Evolutionary conservation across 2,888 invertebrate species (phyloP), one percentile per base, ranked within the genome.

Genomic region (Sisyra nigra): DNA sequence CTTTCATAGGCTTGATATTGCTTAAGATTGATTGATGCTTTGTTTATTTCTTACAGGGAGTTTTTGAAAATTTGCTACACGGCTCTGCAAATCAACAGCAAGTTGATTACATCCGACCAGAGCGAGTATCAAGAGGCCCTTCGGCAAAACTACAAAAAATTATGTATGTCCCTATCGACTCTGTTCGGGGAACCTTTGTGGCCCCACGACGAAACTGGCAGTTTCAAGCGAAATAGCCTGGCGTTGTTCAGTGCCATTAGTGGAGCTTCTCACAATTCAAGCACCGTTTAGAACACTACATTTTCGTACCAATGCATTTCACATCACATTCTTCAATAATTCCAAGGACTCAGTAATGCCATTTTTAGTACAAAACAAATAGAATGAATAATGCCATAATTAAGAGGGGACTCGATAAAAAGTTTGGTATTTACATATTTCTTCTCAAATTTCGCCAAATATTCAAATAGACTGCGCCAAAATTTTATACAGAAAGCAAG

Each of bases 41-140:
- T 7, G 7, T 24, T 40, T 34, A 34, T 41, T 44, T 47, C 40
- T 44, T 24, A 34, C 67, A 91, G 92, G 58, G 86, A 91, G 56
- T 92, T 96, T 65, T 75, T 93, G 51, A 80, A 82, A 48, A 80
- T 92, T 36, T 93, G 93, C 61, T 85, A 87, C 54, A 80, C 85
- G 4, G 94, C 92, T 0, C 65, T 96, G 33, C 85, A 88, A 56
- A 72, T 92, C 42, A 96, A 96, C 65, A 82, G 82, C 34, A 82
- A 83, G 52, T 74, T 94, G 49, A 87, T 96, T 53, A 76, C 79
- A 47, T 73, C 79, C 3, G 94, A 94, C 62, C 94, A 94, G 61
- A 75, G 80, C 41, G 85, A 92, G 51, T 96, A 96, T 59, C 96
- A 96, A 56, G 85, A 86, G 57, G 85, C 84, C 5, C 65, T 94